Conservation (phyloP, 2,113 vertebrate species). For the Todiramphus chloris region DNA sequence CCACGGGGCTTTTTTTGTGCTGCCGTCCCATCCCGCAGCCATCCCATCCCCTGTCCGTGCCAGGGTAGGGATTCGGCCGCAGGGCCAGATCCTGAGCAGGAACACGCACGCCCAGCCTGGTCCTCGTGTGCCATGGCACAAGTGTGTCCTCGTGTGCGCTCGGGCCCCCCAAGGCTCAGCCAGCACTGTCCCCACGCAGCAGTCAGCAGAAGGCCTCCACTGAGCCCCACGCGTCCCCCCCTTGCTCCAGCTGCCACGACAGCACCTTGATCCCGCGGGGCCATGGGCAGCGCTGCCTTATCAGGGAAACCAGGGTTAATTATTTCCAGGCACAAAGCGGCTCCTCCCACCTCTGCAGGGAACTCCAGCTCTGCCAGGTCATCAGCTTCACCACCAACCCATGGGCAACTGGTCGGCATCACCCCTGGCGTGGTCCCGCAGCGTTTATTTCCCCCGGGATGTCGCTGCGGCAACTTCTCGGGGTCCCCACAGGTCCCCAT, state of each 20-base stretch:
- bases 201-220: not conserved
- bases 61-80: not conserved
- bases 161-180: not conserved
- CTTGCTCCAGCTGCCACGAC: fast-evolving
- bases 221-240: fast-evolving
- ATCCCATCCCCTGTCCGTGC: fast-evolving
- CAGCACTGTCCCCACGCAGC: not conserved
- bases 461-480: not conserved
- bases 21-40: not conserved
- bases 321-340: not conserved
- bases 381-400: not conserved
- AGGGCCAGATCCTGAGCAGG: not conserved
- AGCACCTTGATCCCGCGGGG: not conserved
- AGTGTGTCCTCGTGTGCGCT: not conserved
- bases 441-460: not conserved
- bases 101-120: not conserved
- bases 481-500: fast-evolving
- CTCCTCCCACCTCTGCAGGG: fast-evolving
- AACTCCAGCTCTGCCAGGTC: not conserved
- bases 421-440: fast-evolving
- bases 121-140: fast-evolving
- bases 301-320: not conserved
- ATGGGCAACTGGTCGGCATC: not conserved
- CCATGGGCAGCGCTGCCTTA: not conserved
- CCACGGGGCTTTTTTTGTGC: not conserved